These are phyloP conservation scores for Ormia ochracea DNA, from an alignment of 2,888 invertebrate genomes.

Conservation along the genomic window DNA sequence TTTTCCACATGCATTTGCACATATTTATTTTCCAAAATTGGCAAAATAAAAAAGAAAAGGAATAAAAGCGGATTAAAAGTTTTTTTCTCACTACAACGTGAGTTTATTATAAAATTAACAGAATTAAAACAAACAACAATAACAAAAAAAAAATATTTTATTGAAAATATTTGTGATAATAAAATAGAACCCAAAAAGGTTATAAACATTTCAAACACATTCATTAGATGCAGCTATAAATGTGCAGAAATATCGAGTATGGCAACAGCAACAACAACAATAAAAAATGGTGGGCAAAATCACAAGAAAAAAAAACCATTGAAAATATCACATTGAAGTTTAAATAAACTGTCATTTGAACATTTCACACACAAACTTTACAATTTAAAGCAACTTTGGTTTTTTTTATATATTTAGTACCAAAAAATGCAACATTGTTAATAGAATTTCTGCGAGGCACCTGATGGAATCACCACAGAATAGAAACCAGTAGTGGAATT, in stretches of 20 bases:
- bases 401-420: neutral
- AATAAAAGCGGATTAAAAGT: slow-evolving; percentile 6
- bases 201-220: slow-evolving; percentile 18
- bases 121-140: neutral
- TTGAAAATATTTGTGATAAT: slow-evolving; percentile 26
- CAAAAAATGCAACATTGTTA: neutral
- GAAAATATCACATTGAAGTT: slow-evolving; percentile 46
- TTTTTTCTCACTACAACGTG: slow-evolving; percentile 38
- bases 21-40: slow-evolving; percentile 33
- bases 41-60: neutral
- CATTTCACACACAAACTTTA: slow-evolving; percentile 28
- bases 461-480: too few species aligned
- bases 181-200: slow-evolving; percentile 47
- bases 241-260: neutral
- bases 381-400: slow-evolving; percentile 53
- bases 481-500: too few species aligned
- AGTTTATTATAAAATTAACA: slow-evolving; percentile 6
- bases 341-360: slow-evolving; percentile 48
- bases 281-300: slow-evolving; percentile 20
- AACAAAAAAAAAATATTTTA: neutral
- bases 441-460: too few species aligned
- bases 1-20: neutral
- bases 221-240: slow-evolving; percentile 35
- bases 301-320: neutral
- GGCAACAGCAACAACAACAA: neutral